Evolutionary conservation across 2,888 invertebrate genomes (phyloP).

Genomic region (Philereme vetulata): DNA sequence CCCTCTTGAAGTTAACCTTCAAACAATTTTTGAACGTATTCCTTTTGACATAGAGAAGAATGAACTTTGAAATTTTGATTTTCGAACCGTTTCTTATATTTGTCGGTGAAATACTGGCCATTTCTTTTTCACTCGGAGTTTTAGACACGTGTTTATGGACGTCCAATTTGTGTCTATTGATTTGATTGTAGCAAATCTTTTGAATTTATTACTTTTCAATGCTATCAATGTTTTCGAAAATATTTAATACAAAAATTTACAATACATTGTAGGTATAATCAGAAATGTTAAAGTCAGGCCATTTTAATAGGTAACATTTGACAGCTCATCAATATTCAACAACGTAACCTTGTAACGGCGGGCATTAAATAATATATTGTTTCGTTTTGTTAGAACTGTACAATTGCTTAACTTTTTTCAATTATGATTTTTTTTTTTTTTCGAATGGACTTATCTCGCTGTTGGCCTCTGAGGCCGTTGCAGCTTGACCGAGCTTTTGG

Average conservation of each 20-base stretch:
- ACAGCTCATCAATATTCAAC: too few relatives aligned
- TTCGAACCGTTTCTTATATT: constrained; percentile 28
- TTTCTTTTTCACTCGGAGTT: constrained; percentile 40
- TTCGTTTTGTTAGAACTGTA: too few relatives aligned
- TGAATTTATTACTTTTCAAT: constrained; percentile 54
- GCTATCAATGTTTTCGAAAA: constrained; percentile 21
- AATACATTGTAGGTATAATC: too few relatives aligned
- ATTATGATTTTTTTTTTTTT: too few relatives aligned
- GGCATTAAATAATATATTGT: too few relatives aligned
- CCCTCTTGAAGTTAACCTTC: constrained; percentile 36
- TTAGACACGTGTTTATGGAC: constrained; percentile 73
- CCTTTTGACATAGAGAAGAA: constrained; percentile 35
- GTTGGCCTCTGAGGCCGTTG: too few relatives aligned
- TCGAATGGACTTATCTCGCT: too few relatives aligned
- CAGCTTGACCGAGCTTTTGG: too few relatives aligned
- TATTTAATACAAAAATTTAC: constrained; percentile 5
- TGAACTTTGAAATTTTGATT: constrained; percentile 31
- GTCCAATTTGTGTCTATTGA: constrained; percentile 77
- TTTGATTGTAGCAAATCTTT: constrained; percentile 54
- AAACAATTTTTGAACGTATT: constrained; percentile 48
- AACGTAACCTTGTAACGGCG: too few relatives aligned
- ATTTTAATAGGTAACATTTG: too few relatives aligned
- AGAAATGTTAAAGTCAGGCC: too few relatives aligned
- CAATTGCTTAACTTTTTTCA: too few relatives aligned
- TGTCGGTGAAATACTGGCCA: constrained; percentile 42